A percentile compares a stretch with the other conserved stretches of the same genome.
These are phyloP conservation scores for Chironomus striatipennis DNA, from an alignment of 1,140 invertebrate genomes.

Conservation along the genomic window DNA sequence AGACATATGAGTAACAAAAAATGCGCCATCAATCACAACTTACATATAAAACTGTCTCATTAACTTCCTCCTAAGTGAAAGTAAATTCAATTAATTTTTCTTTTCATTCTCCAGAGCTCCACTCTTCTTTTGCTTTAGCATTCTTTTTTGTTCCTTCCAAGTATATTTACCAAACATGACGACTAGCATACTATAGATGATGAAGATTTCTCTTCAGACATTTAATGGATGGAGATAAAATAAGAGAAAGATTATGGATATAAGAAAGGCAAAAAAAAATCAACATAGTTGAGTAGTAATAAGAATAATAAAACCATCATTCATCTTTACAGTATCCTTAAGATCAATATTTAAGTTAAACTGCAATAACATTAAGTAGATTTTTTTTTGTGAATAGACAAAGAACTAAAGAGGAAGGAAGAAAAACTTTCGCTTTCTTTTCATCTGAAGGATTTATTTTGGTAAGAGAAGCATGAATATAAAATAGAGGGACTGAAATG, in stretches of 20 bases:
- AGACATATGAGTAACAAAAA: no score
- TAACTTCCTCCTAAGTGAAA: background rate
- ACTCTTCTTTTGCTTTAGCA: background rate
- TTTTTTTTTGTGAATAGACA: background rate
- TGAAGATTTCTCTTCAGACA: background rate
- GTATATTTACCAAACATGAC: background rate
- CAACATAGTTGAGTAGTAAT: background rate
- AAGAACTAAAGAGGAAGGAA: background rate
- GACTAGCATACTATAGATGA: background rate
- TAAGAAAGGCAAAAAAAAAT: background rate
- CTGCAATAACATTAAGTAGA: constrained; percentile 4
- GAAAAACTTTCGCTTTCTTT: background rate
- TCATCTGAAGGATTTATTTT: background rate
- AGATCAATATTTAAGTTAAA: constrained; percentile 14
- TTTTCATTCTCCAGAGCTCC: background rate
- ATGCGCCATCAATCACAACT: no score
- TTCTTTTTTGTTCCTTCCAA: background rate
- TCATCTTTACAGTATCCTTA: background rate
- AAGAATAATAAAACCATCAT: background rate
- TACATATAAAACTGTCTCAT: no score
- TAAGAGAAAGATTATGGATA: background rate
- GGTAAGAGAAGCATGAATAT: background rate
- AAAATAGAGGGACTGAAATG: background rate
- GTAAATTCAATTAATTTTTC: constrained; percentile 17
- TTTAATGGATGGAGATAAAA: background rate